These are phyloP conservation scores for Micromys minutus DNA, from an alignment of 2,113 vertebrate species.

Conservation along the genomic window DNA sequence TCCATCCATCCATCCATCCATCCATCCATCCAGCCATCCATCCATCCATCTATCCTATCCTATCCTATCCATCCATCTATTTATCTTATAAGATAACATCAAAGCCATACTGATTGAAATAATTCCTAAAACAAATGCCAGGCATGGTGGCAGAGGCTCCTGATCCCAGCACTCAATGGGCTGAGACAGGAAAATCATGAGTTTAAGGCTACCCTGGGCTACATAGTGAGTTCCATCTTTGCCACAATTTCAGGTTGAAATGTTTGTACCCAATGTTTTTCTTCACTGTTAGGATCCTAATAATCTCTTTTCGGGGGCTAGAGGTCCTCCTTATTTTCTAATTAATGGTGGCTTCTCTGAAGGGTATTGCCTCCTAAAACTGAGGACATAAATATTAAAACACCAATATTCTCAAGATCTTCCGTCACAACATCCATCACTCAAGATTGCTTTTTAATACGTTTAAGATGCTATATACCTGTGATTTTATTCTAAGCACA, in stretches of 20 bases:
- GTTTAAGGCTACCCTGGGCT: too few relatives aligned
- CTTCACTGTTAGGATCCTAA: neutral
- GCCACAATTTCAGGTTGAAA: slow-evolving; percentile 17
- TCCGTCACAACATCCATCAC: slow-evolving; percentile 9
- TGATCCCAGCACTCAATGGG: too few relatives aligned
- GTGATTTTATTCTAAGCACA: neutral
- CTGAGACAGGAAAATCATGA: too few relatives aligned
- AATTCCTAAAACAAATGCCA: too few relatives aligned
- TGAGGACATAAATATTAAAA: neutral
- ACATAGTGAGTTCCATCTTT: neutral
- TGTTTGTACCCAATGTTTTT: slow-evolving; percentile 25
- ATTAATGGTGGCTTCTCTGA: neutral
- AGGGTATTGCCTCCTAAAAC: neutral
- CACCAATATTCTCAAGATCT: neutral
- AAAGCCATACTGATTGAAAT: too few relatives aligned
- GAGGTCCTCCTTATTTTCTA: neutral
- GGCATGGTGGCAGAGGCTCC: too few relatives aligned
- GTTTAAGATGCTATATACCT: neutral
- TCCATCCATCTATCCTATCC: too few relatives aligned
- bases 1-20: neutral
- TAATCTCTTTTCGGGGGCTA: neutral
- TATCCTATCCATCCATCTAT: too few relatives aligned
- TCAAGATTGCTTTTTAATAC: slow-evolving; percentile 5
- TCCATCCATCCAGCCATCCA: neutral
- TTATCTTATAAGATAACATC: too few relatives aligned